These are phyloP conservation scores for Cardinalis cardinalis DNA, from an alignment of 2,113 vertebrate species.

Conservation along the genomic window DNA sequence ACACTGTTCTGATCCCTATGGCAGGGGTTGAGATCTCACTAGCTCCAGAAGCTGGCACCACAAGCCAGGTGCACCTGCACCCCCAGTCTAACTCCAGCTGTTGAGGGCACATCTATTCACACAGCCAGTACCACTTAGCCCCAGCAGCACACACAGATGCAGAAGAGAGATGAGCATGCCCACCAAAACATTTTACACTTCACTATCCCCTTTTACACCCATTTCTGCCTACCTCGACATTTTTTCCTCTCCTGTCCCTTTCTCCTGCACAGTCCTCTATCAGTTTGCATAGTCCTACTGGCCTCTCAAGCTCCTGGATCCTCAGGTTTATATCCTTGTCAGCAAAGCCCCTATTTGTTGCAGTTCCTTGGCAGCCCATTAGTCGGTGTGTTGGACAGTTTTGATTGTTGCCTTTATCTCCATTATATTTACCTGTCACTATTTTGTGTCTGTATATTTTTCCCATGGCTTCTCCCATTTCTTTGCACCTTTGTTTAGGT, in stretches of 20 bases:
- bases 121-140: background rate
- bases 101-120: background rate
- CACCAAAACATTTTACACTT: background rate
- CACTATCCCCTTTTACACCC: rapidly evolving
- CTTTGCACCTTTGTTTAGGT: background rate
- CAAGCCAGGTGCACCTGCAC: rapidly evolving
- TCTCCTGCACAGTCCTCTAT: background rate
- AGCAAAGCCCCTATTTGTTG: background rate
- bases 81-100: background rate
- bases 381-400: background rate
- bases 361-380: background rate
- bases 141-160: background rate
- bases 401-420: background rate
- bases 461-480: background rate
- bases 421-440: background rate
- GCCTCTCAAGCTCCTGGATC: rapidly evolving
- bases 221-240: rapidly evolving
- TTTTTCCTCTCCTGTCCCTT: background rate
- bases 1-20: rapidly evolving
- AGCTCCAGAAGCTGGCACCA: background rate
- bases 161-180: background rate
- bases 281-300: background rate
- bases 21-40: background rate
- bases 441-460: background rate
- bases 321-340: background rate